Percentiles rank a stretch among this genome's conserved stretches.
These are phyloP conservation scores for Standfussiana lucernea DNA, from an alignment of 2,888 invertebrate species.

Conservation along the genomic window DNA sequence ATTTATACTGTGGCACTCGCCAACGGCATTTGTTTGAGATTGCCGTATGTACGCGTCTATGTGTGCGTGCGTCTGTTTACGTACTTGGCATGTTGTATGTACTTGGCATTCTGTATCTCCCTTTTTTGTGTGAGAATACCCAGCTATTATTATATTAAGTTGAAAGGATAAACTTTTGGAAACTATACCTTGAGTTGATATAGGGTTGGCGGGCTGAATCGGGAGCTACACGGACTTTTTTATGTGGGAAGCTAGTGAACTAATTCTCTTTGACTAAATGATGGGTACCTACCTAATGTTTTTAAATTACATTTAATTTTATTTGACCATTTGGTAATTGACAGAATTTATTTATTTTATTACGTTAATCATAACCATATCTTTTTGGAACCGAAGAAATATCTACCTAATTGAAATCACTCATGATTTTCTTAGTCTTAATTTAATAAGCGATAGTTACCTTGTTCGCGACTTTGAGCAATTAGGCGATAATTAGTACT, in stretches of 20 bases:
- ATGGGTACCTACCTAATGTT: background rate
- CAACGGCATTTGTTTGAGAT: background rate
- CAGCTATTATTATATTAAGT: conserved; percentile 50
- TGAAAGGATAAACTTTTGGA: conserved; percentile 51
- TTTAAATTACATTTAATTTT: background rate
- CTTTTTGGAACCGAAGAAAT: background rate
- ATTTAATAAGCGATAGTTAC: background rate
- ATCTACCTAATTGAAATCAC: background rate
- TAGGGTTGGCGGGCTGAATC: conserved; percentile 21
- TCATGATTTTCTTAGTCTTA: conserved; percentile 5
- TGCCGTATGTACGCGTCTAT: background rate
- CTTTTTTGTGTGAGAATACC: background rate
- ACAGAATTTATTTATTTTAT: background rate
- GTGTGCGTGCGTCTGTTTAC: background rate
- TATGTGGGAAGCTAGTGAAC: too few species aligned
- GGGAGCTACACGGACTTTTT: background rate
- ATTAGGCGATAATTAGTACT: conserved; percentile 13
- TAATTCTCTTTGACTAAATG: background rate
- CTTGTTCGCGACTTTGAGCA: background rate
- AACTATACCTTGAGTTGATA: conserved; percentile 39
- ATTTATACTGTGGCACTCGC: too few species aligned
- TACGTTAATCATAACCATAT: background rate
- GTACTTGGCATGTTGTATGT: background rate
- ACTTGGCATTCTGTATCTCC: background rate
- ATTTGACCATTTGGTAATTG: background rate